phyloP scores from a whole-genome alignment of 2,888 invertebrate genomes.

The Candidula unifasciata region DNA sequence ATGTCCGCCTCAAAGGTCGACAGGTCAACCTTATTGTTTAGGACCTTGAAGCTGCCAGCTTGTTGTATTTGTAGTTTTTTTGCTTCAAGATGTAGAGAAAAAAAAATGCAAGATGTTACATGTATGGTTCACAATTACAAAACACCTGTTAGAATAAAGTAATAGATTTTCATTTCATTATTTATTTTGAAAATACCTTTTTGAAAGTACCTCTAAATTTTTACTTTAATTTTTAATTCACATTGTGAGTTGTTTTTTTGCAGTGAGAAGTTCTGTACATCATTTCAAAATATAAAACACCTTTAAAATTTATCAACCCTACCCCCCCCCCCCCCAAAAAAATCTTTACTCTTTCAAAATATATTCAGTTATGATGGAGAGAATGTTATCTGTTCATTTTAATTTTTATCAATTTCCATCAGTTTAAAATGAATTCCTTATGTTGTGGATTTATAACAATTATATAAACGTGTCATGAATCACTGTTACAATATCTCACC shows the following conservation, averaged over 20 bases:
- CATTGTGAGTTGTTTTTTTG: too few species aligned
- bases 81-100: constrained; percentile 54
- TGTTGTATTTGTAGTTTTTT: constrained; percentile 70
- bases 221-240: neutral
- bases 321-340: too few species aligned
- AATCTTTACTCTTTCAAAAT: too few species aligned
- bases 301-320: too few species aligned
- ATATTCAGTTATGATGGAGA: too few species aligned
- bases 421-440: neutral
- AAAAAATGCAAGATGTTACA: neutral
- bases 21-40: constrained; percentile 78
- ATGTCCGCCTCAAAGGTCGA: constrained; percentile 75
- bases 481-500: constrained; percentile 61
- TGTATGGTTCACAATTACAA: neutral
- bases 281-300: too few species aligned
- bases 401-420: neutral
- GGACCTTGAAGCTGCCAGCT: constrained; percentile 75
- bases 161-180: too few species aligned
- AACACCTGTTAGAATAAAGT: neutral
- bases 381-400: too few species aligned
- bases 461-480: neutral
- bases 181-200: too few species aligned
- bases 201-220: neutral
- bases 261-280: too few species aligned
- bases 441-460: neutral